Percentiles rank a stretch among this genome's conserved stretches.
phyloP scores from a whole-genome alignment of 2,888 invertebrate species.

The Zelleria hepariella region DNA sequence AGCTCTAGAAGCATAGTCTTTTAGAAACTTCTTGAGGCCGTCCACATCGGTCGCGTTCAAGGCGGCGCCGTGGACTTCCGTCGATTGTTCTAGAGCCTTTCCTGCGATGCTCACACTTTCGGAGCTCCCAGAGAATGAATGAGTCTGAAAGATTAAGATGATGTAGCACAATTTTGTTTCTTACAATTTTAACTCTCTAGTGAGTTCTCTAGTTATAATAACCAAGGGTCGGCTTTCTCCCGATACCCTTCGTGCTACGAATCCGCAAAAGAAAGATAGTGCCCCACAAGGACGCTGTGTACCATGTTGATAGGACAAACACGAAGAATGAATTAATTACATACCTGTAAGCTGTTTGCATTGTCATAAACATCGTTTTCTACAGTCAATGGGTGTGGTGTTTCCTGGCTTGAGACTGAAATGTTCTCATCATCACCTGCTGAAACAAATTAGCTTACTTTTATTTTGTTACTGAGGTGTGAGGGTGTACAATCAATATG shows the following conservation, averaged over 20 bases:
- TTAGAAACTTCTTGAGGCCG: conserved; percentile 84
- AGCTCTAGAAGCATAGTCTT: conserved; percentile 89
- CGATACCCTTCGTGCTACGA: no score
- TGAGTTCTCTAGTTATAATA: no score
- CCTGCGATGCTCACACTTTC: conserved; percentile 74
- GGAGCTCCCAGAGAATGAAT: conserved; percentile 67
- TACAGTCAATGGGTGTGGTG: conserved; percentile 81
- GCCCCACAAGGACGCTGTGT: no score
- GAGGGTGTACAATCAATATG: not conserved
- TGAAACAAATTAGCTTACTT: no score
- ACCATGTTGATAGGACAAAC: no score
- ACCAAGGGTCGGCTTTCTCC: no score
- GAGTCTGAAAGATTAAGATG: conserved; percentile 51
- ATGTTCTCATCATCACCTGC: conserved; percentile 28
- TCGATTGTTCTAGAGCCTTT: conserved; percentile 51
- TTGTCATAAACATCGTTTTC: conserved; percentile 71
- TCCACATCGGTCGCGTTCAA: conserved; percentile 88
- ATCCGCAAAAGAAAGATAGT: no score
- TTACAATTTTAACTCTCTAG: no score
- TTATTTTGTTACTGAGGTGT: no score
- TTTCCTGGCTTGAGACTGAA: conserved; percentile 35
- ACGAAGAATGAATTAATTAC: conserved; percentile 1
- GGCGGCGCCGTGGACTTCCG: conserved; percentile 79
- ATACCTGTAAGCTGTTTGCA: conserved; percentile 67
- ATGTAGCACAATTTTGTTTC: no score